Conservation (phyloP, 2,888 invertebrate species). For the Galerucella pusilla region DNA sequence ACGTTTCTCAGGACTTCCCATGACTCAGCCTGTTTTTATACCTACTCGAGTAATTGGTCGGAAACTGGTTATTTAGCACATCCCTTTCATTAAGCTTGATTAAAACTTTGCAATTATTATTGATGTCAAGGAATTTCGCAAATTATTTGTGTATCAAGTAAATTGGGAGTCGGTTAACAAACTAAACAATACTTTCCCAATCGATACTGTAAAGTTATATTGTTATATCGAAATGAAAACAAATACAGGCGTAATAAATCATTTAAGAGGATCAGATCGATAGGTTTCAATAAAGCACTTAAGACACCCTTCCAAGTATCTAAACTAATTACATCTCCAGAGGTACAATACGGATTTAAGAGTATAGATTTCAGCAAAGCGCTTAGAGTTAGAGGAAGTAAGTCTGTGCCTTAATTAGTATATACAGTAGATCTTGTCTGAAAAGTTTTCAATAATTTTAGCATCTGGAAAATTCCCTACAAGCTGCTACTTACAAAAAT, state of each 20-base stretch:
- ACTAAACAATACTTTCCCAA: neutral
- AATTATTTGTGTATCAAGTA: neutral
- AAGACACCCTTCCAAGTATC: constrained; percentile 44
- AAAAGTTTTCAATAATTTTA: constrained; percentile 40
- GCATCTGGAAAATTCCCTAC: constrained; percentile 7
- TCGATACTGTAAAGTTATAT: constrained; percentile 34
- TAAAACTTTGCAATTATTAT: too few relatives aligned
- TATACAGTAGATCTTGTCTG: constrained; percentile 34
- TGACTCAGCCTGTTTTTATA: too few relatives aligned
- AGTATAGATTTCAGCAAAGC: constrained; percentile 40
- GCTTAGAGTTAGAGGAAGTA: constrained; percentile 35
- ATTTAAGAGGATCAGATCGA: constrained; percentile 43
- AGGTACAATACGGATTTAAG: constrained; percentile 40
- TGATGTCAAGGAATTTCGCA: neutral
- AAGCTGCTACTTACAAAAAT: neutral
- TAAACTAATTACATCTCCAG: constrained; percentile 45
- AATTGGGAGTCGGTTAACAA: neutral
- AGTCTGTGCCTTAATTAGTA: constrained; percentile 43
- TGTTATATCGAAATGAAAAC: constrained; percentile 35
- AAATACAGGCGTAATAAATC: constrained; percentile 46
- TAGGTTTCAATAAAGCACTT: constrained; percentile 36
- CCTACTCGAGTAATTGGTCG: too few relatives aligned
- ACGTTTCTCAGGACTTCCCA: too few relatives aligned
- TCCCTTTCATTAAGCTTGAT: too few relatives aligned
- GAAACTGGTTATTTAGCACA: too few relatives aligned